A percentile compares a stretch with the other conserved stretches of the same genome.
Evolutionary conservation across 2,797 vertebrate species (phyloP).

Genomic region (Gymnoscopelus braueri): DNA sequence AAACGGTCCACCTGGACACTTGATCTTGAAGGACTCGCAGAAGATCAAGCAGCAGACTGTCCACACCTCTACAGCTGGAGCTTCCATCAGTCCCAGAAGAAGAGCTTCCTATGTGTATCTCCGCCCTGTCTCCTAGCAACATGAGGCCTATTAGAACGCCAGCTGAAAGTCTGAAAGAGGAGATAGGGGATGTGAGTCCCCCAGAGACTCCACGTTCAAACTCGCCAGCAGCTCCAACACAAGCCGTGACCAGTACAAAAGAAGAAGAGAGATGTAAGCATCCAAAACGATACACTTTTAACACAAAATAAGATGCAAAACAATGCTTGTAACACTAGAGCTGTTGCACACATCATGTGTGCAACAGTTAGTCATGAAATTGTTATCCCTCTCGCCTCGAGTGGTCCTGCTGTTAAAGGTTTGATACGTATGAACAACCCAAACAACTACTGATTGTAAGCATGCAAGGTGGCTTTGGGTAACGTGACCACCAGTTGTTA

Average conservation of each 20-base stretch:
- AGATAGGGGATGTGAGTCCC: conserved; percentile 48
- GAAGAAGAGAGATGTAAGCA: conserved; percentile 55
- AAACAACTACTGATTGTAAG: too few relatives aligned
- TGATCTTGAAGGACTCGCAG: conserved; percentile 52
- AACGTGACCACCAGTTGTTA: background rate
- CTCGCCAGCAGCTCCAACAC: conserved; percentile 15
- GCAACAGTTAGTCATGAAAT: background rate
- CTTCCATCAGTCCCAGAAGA: conserved; percentile 78
- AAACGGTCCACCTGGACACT: conserved; percentile 11
- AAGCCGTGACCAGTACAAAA: conserved; percentile 24
- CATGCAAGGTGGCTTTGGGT: too few relatives aligned
- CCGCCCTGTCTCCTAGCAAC: conserved; percentile 53
- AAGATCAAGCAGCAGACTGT: conserved; percentile 61
- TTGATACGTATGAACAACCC: too few relatives aligned
- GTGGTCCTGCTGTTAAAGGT: too few relatives aligned
- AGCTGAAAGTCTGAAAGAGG: conserved; percentile 70
- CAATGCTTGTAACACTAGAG: too few relatives aligned
- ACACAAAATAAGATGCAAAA: background rate
- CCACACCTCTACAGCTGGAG: conserved; percentile 65
- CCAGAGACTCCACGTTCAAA: conserved; percentile 23
- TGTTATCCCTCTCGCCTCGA: too few relatives aligned
- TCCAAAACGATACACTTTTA: background rate
- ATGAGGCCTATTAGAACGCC: conserved; percentile 78
- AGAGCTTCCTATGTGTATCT: conserved; percentile 46
- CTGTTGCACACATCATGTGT: background rate